These are phyloP conservation scores for Clivina fossor DNA, from an alignment of 2,888 invertebrate genomes.

Conservation along the genomic window DNA sequence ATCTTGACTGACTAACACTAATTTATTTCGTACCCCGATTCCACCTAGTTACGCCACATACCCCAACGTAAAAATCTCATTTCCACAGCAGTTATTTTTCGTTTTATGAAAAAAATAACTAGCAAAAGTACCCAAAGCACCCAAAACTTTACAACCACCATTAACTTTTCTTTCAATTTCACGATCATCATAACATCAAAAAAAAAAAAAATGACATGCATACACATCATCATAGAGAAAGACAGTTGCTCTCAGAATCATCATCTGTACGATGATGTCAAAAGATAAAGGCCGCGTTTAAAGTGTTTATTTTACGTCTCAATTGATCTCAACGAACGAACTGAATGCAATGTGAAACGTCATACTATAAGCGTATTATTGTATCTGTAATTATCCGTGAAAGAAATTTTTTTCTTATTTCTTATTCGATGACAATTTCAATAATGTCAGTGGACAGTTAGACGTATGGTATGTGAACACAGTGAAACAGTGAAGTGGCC, in stretches of 20 bases:
- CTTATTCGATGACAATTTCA: background rate
- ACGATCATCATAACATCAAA: background rate
- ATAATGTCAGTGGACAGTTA: background rate
- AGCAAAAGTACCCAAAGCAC: background rate
- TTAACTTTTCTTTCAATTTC: background rate
- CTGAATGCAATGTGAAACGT: background rate
- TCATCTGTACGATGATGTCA: slow-evolving; percentile 30
- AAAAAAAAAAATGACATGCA: no score
- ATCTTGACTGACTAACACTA: no score
- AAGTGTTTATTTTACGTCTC: slow-evolving; percentile 32
- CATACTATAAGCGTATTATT: no score
- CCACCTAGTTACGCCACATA: no score
- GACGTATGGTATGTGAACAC: no score
- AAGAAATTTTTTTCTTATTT: background rate
- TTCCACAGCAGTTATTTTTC: no score
- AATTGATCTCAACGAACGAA: slow-evolving; percentile 11
- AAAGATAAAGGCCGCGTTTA: slow-evolving; percentile 32
- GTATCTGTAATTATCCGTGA: background rate
- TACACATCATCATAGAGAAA: background rate
- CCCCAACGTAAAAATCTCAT: no score
- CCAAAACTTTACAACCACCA: background rate
- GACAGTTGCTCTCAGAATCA: slow-evolving; percentile 15
- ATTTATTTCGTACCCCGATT: no score
- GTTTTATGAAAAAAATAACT: background rate
- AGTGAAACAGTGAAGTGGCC: no score